These are phyloP conservation scores for Hipparchia semele DNA, from an alignment of 2,888 invertebrate genomes.

Conservation along the genomic window DNA sequence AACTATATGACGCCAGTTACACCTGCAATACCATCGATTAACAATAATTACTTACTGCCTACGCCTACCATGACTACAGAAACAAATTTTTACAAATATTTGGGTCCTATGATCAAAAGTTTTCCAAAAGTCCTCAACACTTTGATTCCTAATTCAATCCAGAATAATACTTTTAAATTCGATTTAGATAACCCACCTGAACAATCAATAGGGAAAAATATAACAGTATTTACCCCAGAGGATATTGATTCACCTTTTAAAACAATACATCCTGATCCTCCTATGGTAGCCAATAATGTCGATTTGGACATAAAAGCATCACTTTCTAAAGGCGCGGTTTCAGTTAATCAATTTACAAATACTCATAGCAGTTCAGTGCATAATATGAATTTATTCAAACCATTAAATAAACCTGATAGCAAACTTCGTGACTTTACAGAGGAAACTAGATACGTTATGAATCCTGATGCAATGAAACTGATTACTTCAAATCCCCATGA, in stretches of 20 bases:
- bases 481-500: constrained; percentile 43
- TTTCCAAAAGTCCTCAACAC: constrained; percentile 57
- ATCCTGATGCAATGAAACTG: constrained; percentile 34
- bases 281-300: constrained; percentile 41
- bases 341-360: constrained; percentile 21
- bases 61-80: constrained; percentile 54
- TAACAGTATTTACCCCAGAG: constrained; percentile 57
- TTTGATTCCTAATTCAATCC: constrained; percentile 40
- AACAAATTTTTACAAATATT: constrained; percentile 55
- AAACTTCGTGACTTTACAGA: constrained; percentile 49
- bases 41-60: constrained; percentile 49
- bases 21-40: constrained; percentile 47
- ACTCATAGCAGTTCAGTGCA: constrained; percentile 19
- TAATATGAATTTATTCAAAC: constrained; percentile 37
- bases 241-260: constrained; percentile 55
- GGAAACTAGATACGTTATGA: constrained; percentile 29
- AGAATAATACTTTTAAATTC: constrained; percentile 50
- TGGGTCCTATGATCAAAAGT: constrained; percentile 54
- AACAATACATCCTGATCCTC: constrained; percentile 51
- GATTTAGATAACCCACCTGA: constrained; percentile 25
- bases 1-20: constrained; percentile 65
- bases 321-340: constrained; percentile 16
- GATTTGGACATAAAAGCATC: constrained; percentile 41
- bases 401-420: constrained; percentile 46
- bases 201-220: constrained; percentile 48